Conservation (phyloP, 2,113 vertebrate genomes). For the Mus pahari region DNA sequence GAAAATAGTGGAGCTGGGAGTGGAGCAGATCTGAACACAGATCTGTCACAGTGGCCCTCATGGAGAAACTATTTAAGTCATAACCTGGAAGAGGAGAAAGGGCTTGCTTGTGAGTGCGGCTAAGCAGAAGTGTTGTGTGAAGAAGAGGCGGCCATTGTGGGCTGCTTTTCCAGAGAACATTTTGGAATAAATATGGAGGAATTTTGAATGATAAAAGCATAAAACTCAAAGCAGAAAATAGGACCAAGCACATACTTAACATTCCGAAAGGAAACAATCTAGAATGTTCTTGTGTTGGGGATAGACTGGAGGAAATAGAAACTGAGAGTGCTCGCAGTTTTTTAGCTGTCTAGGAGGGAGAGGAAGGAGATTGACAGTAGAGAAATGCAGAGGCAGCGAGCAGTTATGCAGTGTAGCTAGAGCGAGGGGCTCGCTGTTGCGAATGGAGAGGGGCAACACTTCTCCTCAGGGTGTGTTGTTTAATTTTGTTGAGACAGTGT, state of each 20-base stretch:
- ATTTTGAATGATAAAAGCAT: background rate
- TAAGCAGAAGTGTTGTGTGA: background rate
- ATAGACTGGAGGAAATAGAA: background rate
- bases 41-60: too few relatives aligned
- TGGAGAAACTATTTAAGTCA: background rate
- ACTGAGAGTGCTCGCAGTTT: background rate
- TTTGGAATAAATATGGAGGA: background rate
- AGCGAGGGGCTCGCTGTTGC: too few relatives aligned
- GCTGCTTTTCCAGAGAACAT: background rate
- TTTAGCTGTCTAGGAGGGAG: background rate
- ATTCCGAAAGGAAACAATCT: background rate
- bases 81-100: background rate
- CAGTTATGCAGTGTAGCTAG: background rate
- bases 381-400: too few relatives aligned
- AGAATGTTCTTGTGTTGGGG: background rate
- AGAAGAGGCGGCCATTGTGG: background rate
- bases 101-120: background rate
- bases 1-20: too few relatives aligned
- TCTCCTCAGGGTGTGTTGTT: background rate
- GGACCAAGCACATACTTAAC: background rate
- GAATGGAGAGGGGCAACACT: background rate
- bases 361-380: background rate
- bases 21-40: background rate
- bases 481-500: background rate
- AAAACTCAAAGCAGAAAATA: background rate